Conservation (phyloP, 2,888 invertebrate genomes). For the Mythimna albipuncta region DNA sequence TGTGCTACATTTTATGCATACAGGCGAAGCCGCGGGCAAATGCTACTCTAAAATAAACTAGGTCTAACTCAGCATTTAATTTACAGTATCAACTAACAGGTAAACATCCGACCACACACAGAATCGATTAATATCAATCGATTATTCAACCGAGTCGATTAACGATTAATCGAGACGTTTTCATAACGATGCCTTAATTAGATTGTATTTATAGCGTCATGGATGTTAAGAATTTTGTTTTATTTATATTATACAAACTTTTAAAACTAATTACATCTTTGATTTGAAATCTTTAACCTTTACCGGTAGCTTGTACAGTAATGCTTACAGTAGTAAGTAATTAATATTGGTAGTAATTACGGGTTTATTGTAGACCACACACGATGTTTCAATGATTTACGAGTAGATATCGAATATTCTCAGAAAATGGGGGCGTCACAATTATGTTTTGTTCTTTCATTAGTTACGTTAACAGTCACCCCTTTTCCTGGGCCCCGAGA, state of each 20-base stretch:
- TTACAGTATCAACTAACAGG: background rate
- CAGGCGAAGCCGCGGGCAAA: no score
- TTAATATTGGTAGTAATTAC: constrained; percentile 22
- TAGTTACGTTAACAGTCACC: no score
- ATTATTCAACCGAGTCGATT: constrained; percentile 51
- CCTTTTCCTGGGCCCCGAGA: no score
- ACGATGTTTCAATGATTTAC: background rate
- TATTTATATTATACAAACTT: background rate
- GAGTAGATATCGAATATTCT: no score
- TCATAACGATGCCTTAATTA: constrained; percentile 56
- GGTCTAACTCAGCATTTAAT: background rate
- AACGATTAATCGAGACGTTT: constrained; percentile 46
- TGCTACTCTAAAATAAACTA: background rate
- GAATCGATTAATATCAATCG: constrained; percentile 55
- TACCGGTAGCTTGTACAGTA: constrained; percentile 7
- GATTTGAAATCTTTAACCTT: constrained; percentile 10
- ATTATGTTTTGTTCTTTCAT: no score
- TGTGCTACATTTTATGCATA: no score
- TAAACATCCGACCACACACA: constrained; percentile 59
- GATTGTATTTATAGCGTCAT: constrained; percentile 37
- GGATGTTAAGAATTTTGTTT: constrained; percentile 12
- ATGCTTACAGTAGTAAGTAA: constrained; percentile 2
- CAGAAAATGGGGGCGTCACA: no score
- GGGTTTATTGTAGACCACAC: constrained; percentile 30
- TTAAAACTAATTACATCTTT: background rate